These are phyloP conservation scores for Panulirus ornatus DNA, from an alignment of 1,140 invertebrate species.

Conservation along the genomic window DNA sequence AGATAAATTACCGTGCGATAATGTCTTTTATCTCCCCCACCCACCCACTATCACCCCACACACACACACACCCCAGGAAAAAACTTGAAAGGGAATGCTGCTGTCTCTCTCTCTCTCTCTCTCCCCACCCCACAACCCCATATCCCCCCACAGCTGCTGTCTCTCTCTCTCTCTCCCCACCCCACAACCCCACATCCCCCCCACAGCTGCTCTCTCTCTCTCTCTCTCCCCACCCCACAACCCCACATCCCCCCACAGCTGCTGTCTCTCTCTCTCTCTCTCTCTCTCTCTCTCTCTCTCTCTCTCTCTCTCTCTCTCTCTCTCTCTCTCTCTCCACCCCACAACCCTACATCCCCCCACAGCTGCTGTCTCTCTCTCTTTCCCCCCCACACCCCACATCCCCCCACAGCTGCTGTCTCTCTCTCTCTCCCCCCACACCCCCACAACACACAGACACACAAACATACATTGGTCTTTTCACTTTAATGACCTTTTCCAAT, in stretches of 20 bases:
- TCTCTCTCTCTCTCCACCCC: background rate
- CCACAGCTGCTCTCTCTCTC: background rate
- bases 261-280: background rate
- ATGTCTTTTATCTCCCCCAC: background rate
- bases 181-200: background rate
- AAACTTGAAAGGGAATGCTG: background rate
- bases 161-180: background rate
- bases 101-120: background rate
- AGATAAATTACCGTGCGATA: background rate
- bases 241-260: background rate
- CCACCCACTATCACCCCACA: background rate
- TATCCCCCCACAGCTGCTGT: background rate
- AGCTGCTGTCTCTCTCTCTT: background rate
- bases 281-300: background rate
- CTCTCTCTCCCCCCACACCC: too few species aligned
- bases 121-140: background rate
- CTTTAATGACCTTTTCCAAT: too few species aligned
- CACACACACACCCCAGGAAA: background rate
- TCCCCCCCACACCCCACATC: background rate
- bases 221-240: background rate
- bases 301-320: background rate
- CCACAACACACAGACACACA: conserved; percentile 15
- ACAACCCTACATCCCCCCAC: background rate
- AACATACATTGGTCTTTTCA: background rate
- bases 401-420: too few species aligned